Evolutionary conservation across 2,113 vertebrate genomes (phyloP), one percentile per base, ranked within the genome.

Genomic region (Cricetomys ansorgei): DNA sequence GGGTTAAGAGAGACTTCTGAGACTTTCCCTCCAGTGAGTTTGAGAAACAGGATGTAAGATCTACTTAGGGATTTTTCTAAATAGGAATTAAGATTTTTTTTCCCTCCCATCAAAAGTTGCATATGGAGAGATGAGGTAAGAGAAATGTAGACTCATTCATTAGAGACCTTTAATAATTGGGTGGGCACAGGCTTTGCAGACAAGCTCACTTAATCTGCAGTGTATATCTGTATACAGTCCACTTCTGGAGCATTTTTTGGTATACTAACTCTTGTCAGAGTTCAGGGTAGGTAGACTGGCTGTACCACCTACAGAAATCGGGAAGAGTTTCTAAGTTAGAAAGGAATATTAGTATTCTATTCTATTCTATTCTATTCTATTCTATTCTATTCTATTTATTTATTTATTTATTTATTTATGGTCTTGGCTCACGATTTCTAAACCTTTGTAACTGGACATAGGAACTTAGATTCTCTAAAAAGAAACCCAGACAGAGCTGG

Each of bases 401-500:
- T n/a, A n/a, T n/a, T n/a, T n/a, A n/a, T n/a, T n/a, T n/a, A n/a
- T n/a, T n/a, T 69, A 69, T 73, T 31, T n/a, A 55, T 83, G 27
- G 17, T 62, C 91, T 83, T 27, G 11, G 10, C 73, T 55, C 53
- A 6, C 62, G 55, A 59, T n/a, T 95, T 88, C 48, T 94, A 79
- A 84, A 34, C 79, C 64, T 88, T 92, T 94, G 13, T 70, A 25
- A n/a, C n/a, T 19, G 40, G 76, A 65, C 79, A 77, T 62, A 69
- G 50, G 48, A 93, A 94, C 76, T 45, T 10, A 9, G n/a, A 16
- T 16, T 83, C 50, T 79, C 19, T 48, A 15, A 37, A 50, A 91
- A 85, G 2, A 86, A 59, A 97, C 75, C 72, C 53, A 89, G 89
- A 59, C 50, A 29, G 34, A 91, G 21, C 72, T 94, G 3, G 97